phyloP scores from a whole-genome alignment of 1,140 invertebrate species.

The Pseudomyrmex flavicornis region DNA sequence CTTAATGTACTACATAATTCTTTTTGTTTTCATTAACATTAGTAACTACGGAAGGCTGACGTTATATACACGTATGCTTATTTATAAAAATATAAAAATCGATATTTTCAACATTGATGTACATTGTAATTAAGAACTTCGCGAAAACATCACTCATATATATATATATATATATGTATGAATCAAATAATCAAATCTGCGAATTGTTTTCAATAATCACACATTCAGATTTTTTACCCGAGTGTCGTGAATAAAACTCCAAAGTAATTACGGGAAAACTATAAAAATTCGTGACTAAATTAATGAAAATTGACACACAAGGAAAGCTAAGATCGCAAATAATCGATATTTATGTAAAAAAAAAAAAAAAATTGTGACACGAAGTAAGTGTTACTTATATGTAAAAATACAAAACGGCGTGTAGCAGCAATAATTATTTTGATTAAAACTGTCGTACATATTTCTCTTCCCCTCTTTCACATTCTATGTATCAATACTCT shows the following conservation, averaged over 20 bases:
- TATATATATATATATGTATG: background rate
- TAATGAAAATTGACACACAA: background rate
- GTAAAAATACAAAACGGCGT: constrained; percentile 30
- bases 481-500: constrained; percentile 35
- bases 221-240: too few species aligned
- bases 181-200: background rate
- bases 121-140: constrained; percentile 26
- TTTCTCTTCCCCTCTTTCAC: constrained; percentile 30
- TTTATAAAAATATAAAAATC: background rate
- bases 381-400: constrained; percentile 10
- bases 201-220: background rate
- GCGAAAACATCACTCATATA: background rate
- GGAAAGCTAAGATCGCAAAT: background rate
- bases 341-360: constrained; percentile 17
- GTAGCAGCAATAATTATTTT: constrained; percentile 44
- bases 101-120: constrained; percentile 17
- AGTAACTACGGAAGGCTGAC: background rate
- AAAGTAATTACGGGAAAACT: too few species aligned
- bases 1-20: constrained; percentile 17
- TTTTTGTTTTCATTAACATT: background rate
- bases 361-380: constrained; percentile 17
- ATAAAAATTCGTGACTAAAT: too few species aligned
- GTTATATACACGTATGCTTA: background rate
- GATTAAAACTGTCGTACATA: constrained; percentile 21
- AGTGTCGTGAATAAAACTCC: too few species aligned